These are phyloP conservation scores for Heteractis magnifica DNA, from an alignment of 92 coral and sea anemone species.

Conservation along the genomic window DNA sequence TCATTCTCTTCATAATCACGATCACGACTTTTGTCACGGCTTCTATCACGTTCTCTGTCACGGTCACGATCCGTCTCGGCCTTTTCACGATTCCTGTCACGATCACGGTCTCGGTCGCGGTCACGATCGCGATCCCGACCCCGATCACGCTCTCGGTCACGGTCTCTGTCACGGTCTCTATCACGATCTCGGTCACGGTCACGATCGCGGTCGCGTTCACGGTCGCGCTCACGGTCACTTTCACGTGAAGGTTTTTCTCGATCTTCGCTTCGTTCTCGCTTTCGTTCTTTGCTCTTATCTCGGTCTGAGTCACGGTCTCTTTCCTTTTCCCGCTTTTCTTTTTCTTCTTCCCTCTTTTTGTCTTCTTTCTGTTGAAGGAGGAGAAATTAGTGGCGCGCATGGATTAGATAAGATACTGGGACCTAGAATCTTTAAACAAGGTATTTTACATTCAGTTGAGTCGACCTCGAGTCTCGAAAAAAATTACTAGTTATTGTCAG, in stretches of 20 bases:
- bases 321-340: slow-evolving; percentile 54
- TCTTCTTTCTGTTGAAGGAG: slow-evolving; percentile 66
- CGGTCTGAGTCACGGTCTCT: slow-evolving; percentile 57
- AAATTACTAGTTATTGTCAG: no score
- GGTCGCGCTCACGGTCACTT: slow-evolving; percentile 69
- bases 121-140: slow-evolving; percentile 59
- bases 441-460: no score
- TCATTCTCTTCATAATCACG: slow-evolving; percentile 91
- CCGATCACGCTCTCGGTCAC: slow-evolving; percentile 45
- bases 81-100: slow-evolving; percentile 65
- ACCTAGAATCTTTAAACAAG: no score
- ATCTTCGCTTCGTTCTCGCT: slow-evolving; percentile 66
- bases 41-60: slow-evolving; percentile 60
- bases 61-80: slow-evolving; percentile 60
- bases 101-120: slow-evolving; percentile 61
- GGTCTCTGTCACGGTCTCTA: slow-evolving; percentile 41
- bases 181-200: slow-evolving; percentile 52
- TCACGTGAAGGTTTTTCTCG: slow-evolving; percentile 68
- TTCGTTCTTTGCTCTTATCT: slow-evolving; percentile 47
- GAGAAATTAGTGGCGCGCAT: neutral
- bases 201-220: slow-evolving; percentile 56
- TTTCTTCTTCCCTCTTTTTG: slow-evolving; percentile 75
- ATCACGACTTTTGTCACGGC: slow-evolving; percentile 64
- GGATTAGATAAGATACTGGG: no score
- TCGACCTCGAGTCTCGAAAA: no score